Percentiles rank a stretch among this genome's conserved stretches.
Conservation (phyloP, 2,797 vertebrate species). For the Falco berigora region DNA sequence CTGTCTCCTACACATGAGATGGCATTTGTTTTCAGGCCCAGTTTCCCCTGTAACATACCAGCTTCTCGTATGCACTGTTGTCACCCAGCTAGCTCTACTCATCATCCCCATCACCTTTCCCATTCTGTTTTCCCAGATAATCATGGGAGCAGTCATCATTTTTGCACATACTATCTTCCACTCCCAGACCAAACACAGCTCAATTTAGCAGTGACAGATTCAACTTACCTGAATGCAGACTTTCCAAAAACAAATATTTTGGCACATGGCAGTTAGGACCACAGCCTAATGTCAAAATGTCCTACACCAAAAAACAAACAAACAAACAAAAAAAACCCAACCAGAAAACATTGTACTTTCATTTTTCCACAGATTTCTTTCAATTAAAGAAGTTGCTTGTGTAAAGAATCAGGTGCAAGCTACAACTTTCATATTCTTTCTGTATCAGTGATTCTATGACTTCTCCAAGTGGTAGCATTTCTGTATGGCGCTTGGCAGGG, state of each 20-base stretch:
- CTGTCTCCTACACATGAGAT: not conserved
- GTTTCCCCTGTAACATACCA: not conserved
- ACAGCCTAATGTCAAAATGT: not conserved
- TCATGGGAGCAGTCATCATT: not conserved
- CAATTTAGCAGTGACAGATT: not conserved
- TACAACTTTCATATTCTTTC: not conserved
- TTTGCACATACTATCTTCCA: not conserved
- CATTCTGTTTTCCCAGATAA: not conserved
- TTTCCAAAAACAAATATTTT: not conserved
- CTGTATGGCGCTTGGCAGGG: not conserved
- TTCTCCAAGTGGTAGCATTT: not conserved
- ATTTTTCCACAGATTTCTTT: not conserved
- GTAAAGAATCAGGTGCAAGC: not conserved
- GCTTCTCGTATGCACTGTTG: not conserved
- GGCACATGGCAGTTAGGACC: not conserved
- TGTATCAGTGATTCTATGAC: not conserved
- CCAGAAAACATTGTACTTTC: not conserved
- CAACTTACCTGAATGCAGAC: not conserved
- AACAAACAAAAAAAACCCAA: too few species aligned
- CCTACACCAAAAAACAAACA: fast-evolving
- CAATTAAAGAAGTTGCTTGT: not conserved
- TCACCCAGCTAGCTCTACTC: not conserved
- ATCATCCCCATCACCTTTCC: not conserved
- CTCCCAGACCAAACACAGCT: not conserved
- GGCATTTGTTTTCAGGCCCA: not conserved